Percentiles rank a stretch among this genome's conserved stretches.
phyloP scores from a whole-genome alignment of 2,113 vertebrate genomes.

The Pholis gunnellus region DNA sequence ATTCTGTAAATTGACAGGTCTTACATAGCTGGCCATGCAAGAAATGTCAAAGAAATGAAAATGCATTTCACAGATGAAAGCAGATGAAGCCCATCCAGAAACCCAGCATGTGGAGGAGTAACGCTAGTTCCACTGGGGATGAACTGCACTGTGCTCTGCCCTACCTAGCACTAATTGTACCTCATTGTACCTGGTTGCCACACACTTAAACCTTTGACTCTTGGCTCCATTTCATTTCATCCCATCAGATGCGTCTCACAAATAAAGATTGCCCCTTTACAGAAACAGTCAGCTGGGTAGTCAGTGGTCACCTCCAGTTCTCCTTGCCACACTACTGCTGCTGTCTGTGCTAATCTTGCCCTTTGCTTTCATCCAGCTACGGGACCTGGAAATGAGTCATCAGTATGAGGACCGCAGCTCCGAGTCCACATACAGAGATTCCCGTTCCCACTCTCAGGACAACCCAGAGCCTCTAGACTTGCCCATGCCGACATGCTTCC shows the following conservation, averaged over 20 bases:
- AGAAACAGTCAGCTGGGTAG: neutral
- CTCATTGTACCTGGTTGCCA: neutral
- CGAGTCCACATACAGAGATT: slow-evolving; percentile 92
- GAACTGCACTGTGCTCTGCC: neutral
- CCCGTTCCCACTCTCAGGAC: slow-evolving; percentile 85
- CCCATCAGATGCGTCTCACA: slow-evolving; percentile 20
- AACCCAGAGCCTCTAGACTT: slow-evolving; percentile 90
- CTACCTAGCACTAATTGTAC: neutral
- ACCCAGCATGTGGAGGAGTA: neutral
- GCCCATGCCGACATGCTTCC: slow-evolving; percentile 95
- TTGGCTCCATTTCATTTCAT: slow-evolving; percentile 13
- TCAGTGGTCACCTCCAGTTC: neutral
- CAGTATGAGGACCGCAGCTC: slow-evolving; percentile 91
- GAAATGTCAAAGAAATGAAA: slow-evolving; percentile 7
- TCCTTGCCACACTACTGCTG: neutral
- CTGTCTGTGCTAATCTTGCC: slow-evolving; percentile 1
- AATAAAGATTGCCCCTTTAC: slow-evolving; percentile 1
- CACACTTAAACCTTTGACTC: neutral
- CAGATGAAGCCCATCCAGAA: slow-evolving; percentile 1
- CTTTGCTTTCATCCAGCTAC: slow-evolving; percentile 80
- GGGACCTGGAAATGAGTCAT: slow-evolving; percentile 90
- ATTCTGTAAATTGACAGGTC: slow-evolving; percentile 9
- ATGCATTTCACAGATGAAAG: neutral
- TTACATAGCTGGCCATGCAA: neutral
- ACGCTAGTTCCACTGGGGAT: neutral